Conservation (phyloP, 1,140 invertebrate species). For the Microplitis demolitor region DNA sequence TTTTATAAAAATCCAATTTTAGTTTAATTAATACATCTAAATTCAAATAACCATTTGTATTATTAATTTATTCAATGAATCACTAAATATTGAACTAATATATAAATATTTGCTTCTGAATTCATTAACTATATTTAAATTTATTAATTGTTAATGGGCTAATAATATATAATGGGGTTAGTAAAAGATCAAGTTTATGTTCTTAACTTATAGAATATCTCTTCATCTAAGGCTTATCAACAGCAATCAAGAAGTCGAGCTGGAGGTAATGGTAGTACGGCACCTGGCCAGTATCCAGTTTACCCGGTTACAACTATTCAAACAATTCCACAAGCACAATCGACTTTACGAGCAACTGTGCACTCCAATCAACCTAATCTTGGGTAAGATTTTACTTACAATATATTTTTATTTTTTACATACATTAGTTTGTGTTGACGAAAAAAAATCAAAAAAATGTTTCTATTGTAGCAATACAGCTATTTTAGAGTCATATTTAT, state of each 20-base stretch:
- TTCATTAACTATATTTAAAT: too few relatives aligned
- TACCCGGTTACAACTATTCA: constrained; percentile 59
- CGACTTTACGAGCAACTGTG: constrained; percentile 62
- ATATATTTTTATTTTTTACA: not conserved
- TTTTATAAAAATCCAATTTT: too few relatives aligned
- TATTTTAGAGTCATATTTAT: too few relatives aligned
- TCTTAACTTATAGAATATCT: not conserved
- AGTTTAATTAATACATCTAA: too few relatives aligned
- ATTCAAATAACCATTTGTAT: too few relatives aligned
- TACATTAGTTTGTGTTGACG: constrained; percentile 11
- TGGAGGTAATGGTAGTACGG: constrained; percentile 44
- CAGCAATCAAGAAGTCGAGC: constrained; percentile 50
- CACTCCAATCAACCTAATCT: constrained; percentile 58
- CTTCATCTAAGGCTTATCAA: constrained; percentile 33
- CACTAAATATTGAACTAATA: too few relatives aligned
- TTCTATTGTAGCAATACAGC: too few relatives aligned
- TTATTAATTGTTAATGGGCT: too few relatives aligned
- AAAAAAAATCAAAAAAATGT: not conserved
- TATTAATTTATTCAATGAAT: too few relatives aligned
- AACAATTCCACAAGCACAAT: constrained; percentile 59
- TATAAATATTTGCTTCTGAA: too few relatives aligned
- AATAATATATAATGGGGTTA: too few relatives aligned
- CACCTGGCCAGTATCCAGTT: constrained; percentile 58
- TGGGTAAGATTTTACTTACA: constrained; percentile 49
- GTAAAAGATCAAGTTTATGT: too few relatives aligned